These are phyloP conservation scores for Anagrus nilaparvatae DNA, from an alignment of 1,140 invertebrate genomes.

Conservation along the genomic window DNA sequence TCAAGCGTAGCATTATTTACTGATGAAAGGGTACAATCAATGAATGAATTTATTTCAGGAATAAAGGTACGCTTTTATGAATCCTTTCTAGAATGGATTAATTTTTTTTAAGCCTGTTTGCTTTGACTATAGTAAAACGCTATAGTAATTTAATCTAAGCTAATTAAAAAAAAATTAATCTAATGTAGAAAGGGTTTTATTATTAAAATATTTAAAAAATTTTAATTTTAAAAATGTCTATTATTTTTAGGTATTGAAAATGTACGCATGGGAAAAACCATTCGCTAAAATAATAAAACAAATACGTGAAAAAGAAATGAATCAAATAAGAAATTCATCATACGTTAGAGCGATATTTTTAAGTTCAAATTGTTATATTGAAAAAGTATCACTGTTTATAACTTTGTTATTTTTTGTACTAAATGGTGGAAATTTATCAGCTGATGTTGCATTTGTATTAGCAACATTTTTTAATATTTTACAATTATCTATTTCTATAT, in stretches of 20 bases:
- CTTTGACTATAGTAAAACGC: neutral
- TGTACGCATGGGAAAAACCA: conserved; percentile 69
- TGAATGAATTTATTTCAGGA: conserved; percentile 67
- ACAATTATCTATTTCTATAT: conserved; percentile 52
- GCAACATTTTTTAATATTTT: conserved; percentile 60
- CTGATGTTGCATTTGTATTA: conserved; percentile 51
- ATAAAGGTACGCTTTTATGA: conserved; percentile 56
- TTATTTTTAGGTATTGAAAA: conserved; percentile 59
- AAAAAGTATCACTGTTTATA: conserved; percentile 62
- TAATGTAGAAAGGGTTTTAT: too few species aligned
- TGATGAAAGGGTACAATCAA: conserved; percentile 64
- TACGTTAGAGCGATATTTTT: conserved; percentile 63
- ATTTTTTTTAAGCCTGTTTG: neutral
- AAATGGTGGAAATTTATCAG: conserved; percentile 53
- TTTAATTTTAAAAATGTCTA: conserved; percentile 1
- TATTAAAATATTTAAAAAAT: neutral
- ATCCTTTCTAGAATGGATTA: neutral
- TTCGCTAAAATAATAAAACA: conserved; percentile 48
- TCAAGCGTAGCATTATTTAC: conserved; percentile 49
- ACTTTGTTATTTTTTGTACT: conserved; percentile 61
- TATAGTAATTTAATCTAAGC: too few species aligned
- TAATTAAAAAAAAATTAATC: too few species aligned
- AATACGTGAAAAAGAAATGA: conserved; percentile 52
- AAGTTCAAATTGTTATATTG: conserved; percentile 57
- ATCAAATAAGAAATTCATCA: conserved; percentile 54